Conservation (phyloP, 2,797 vertebrate species). For the Fundulus diaphanus region DNA sequence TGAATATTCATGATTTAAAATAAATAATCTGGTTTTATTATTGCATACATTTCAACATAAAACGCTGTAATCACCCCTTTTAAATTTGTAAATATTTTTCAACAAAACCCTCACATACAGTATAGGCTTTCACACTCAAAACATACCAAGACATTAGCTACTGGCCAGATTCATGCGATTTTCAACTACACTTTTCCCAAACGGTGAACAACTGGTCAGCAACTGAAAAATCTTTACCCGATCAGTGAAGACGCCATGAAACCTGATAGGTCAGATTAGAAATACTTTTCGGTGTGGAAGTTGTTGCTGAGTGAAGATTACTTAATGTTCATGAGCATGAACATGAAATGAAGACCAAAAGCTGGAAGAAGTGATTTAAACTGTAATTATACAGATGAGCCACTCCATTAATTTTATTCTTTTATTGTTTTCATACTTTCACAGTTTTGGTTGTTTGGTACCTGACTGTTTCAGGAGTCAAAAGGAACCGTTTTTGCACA, state of each 20-base stretch:
- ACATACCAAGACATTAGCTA: neutral
- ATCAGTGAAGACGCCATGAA: neutral
- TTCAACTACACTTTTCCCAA: neutral
- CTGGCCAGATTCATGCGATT: neutral
- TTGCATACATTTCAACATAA: neutral
- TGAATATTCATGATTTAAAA: neutral
- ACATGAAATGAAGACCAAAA: neutral
- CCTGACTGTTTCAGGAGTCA: no score
- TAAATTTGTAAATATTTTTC: neutral
- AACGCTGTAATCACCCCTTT: neutral
- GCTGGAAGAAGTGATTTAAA: conserved; percentile 1
- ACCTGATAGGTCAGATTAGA: neutral
- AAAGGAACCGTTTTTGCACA: no score
- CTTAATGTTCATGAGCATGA: neutral
- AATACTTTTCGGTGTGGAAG: neutral
- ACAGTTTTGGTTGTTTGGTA: no score
- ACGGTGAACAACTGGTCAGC: neutral
- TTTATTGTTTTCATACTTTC: no score
- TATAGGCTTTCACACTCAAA: neutral
- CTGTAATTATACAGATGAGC: no score
- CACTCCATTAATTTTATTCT: no score
- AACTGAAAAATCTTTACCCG: neutral
- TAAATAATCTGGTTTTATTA: neutral
- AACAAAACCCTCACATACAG: neutral
- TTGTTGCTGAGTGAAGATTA: neutral